These are phyloP conservation scores for Platerodrilus igneus DNA, from an alignment of 2,888 invertebrate species.

Conservation along the genomic window DNA sequence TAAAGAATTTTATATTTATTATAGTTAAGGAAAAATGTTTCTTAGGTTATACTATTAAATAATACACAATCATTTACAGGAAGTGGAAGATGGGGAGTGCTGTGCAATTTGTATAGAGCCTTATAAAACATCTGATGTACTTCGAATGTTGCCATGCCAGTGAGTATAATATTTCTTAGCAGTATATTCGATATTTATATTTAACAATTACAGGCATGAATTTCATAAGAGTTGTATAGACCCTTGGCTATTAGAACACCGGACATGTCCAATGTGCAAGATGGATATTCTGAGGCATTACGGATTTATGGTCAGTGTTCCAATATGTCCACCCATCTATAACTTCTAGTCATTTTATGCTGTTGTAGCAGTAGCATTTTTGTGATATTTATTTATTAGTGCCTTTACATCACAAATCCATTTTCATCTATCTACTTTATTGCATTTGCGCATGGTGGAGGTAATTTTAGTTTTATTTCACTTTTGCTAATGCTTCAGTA, in stretches of 20 bases:
- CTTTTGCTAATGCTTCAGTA: too few species aligned
- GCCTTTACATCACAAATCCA: too few species aligned
- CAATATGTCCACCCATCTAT: conserved; percentile 37
- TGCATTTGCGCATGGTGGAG: conserved; percentile 39
- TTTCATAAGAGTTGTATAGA: conserved; percentile 96
- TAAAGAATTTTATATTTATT: too few species aligned
- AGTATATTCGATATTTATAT: conserved; percentile 4
- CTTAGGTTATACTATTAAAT: too few species aligned
- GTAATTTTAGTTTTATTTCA: conserved; percentile 35
- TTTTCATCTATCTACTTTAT: conserved; percentile 26
- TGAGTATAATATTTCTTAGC: conserved; percentile 48
- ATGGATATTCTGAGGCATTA: conserved; percentile 90
- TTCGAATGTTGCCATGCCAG: conserved; percentile 89
- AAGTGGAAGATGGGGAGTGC: conserved; percentile 80
- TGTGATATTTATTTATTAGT: conserved; percentile 33
- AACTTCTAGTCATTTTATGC: too few species aligned
- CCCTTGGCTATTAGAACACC: conserved; percentile 91
- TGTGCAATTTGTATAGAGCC: conserved; percentile 95
- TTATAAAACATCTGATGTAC: conserved; percentile 80
- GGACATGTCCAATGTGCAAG: conserved; percentile 96
- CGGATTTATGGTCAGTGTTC: conserved; percentile 74
- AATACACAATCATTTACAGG: conserved; percentile 57
- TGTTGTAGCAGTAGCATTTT: conserved; percentile 26
- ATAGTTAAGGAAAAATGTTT: background rate
- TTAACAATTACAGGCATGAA: conserved; percentile 69